Percentiles rank a stretch among this genome's conserved stretches.
phyloP scores from a whole-genome alignment of 2,888 invertebrate genomes.

The Drosophila prostipennis region DNA sequence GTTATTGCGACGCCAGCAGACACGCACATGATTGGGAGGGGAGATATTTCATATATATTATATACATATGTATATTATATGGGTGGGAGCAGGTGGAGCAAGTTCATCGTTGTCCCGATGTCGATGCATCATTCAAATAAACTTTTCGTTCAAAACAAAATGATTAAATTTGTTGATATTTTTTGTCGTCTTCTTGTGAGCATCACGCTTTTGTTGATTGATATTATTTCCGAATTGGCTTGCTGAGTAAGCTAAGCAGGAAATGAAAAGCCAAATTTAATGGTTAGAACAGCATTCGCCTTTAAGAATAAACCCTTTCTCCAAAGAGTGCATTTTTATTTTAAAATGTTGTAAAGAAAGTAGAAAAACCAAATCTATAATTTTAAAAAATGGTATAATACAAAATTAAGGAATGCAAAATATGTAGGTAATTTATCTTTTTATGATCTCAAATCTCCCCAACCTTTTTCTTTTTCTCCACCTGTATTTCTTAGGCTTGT shows the following conservation, averaged over 20 bases:
- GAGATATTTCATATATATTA: conserved; percentile 9
- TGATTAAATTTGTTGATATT: conserved; percentile 51
- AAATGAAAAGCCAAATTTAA: conserved; percentile 1
- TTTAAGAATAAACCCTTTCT: neutral
- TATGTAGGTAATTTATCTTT: neutral
- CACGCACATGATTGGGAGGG: conserved; percentile 23
- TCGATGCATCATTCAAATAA: conserved; percentile 57
- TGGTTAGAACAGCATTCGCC: neutral
- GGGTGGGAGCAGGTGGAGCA: conserved; percentile 26
- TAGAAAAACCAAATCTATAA: no score
- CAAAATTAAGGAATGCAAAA: neutral
- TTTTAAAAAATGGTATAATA: neutral
- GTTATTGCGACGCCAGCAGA: conserved; percentile 49
- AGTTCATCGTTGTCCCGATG: conserved; percentile 27
- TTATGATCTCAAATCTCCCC: neutral
- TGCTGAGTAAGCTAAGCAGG: conserved; percentile 26
- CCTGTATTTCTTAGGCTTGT: neutral
- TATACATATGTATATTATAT: neutral
- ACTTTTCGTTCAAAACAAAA: conserved; percentile 65
- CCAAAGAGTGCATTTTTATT: no score
- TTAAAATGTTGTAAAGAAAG: no score
- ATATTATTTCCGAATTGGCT: conserved; percentile 9
- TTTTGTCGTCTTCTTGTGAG: conserved; percentile 10
- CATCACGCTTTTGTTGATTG: conserved; percentile 33
- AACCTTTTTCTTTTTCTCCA: neutral